These are phyloP conservation scores for Athripsodes cinereus DNA, from an alignment of 2,888 invertebrate genomes.

Conservation along the genomic window DNA sequence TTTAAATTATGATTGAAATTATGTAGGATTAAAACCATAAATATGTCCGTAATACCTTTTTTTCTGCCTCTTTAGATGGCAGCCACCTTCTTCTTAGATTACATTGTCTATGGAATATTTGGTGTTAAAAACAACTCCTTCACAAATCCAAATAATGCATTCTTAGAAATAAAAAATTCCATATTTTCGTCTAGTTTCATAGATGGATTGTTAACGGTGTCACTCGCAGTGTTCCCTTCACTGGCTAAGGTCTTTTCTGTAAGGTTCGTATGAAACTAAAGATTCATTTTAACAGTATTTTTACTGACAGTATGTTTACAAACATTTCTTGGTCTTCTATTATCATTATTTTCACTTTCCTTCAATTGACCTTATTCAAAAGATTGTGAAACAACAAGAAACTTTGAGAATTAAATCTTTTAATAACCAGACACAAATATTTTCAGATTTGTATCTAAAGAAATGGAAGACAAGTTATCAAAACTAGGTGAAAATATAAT, in stretches of 20 bases:
- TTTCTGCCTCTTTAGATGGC: background rate
- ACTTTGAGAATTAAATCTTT: too few relatives aligned
- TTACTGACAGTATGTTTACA: too few relatives aligned
- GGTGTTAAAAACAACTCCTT: background rate
- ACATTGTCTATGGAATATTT: constrained; percentile 3
- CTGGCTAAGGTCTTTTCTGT: background rate
- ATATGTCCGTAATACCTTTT: background rate
- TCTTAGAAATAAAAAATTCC: background rate
- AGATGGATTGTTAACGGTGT: background rate
- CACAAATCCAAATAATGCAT: background rate
- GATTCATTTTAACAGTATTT: too few relatives aligned
- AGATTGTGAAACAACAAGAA: too few relatives aligned
- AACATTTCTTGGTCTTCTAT: too few relatives aligned
- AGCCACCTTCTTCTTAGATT: constrained; percentile 3
- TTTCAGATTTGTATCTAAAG: constrained; percentile 7
- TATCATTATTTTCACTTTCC: too few relatives aligned
- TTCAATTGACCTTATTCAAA: too few relatives aligned
- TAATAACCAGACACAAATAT: too few relatives aligned
- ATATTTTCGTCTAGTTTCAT: background rate
- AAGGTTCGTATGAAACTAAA: background rate
- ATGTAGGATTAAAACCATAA: too few relatives aligned
- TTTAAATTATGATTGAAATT: too few relatives aligned
- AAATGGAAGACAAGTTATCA: background rate
- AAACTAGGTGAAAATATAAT: constrained; percentile 5
- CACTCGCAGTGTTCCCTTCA: background rate